Conservation (phyloP, 2,888 invertebrate species). For the Cyaniris semiargus region DNA sequence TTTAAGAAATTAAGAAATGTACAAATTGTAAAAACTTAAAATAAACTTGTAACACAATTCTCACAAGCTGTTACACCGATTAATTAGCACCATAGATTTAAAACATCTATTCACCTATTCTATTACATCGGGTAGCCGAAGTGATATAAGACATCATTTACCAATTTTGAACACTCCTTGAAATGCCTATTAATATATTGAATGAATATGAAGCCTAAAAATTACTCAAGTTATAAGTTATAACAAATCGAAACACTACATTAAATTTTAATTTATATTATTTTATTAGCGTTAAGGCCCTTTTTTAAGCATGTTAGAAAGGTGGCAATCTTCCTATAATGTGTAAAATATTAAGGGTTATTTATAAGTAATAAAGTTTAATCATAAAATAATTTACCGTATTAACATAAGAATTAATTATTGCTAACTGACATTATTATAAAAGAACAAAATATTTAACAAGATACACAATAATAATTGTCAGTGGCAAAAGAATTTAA, state of each 20-base stretch:
- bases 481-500: not conserved
- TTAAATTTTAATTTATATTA: not conserved
- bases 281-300: not conserved
- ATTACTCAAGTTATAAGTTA: not conserved
- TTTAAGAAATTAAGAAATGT: conserved; percentile 25
- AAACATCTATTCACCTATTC: not conserved
- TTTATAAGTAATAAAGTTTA: not conserved
- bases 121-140: not conserved
- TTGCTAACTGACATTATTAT: not conserved
- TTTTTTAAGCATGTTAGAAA: not conserved
- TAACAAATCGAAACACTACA: not conserved
- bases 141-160: not conserved
- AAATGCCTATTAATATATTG: not conserved
- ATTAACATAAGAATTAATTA: not conserved
- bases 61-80: conserved; percentile 42
- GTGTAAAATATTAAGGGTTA: not conserved
- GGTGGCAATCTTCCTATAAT: not conserved
- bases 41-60: conserved; percentile 31
- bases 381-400: not conserved
- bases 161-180: not conserved
- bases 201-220: not conserved
- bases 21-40: conserved; percentile 37
- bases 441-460: not conserved
- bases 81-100: conserved; percentile 51
- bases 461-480: not conserved